These are phyloP conservation scores for Hoplodrina ambigua DNA, from an alignment of 2,888 invertebrate genomes.

Conservation along the genomic window DNA sequence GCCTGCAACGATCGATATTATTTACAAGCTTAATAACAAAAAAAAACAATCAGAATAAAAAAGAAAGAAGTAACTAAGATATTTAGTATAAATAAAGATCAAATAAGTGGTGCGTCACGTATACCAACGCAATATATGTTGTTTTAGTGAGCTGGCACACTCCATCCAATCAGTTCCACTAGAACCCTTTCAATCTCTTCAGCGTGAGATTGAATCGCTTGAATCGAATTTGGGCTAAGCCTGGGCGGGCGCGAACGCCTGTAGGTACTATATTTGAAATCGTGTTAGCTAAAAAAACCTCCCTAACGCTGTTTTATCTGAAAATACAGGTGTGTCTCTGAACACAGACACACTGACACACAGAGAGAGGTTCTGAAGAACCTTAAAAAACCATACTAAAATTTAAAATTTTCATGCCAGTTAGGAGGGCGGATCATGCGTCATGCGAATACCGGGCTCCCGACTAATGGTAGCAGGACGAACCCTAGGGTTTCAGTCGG, in stretches of 20 bases:
- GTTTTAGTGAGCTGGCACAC: constrained; percentile 24
- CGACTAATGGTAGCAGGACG: too few relatives aligned
- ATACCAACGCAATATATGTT: not conserved
- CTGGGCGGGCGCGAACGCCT: constrained; percentile 14
- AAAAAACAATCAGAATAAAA: too few relatives aligned
- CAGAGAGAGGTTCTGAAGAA: too few relatives aligned
- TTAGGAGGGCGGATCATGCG: too few relatives aligned
- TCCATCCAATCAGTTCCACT: constrained; percentile 47
- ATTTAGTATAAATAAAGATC: not conserved
- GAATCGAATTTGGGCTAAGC: constrained; percentile 39
- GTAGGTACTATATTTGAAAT: constrained; percentile 13
- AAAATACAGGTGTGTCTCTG: not conserved
- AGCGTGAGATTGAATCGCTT: constrained; percentile 40
- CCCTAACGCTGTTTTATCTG: not conserved
- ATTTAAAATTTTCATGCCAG: too few relatives aligned
- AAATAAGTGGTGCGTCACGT: constrained; percentile 1
- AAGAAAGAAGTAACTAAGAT: too few relatives aligned
- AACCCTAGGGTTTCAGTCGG: too few relatives aligned
- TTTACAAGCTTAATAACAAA: too few relatives aligned
- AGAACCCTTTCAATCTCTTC: constrained; percentile 42
- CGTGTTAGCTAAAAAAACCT: constrained; percentile 7
- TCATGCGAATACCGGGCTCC: too few relatives aligned
- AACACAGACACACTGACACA: too few relatives aligned
- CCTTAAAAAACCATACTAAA: too few relatives aligned
- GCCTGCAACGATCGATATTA: too few relatives aligned